Evolutionary conservation across 2,888 invertebrate species (phyloP).

Genomic region (Ditylenchus weischeri): DNA sequence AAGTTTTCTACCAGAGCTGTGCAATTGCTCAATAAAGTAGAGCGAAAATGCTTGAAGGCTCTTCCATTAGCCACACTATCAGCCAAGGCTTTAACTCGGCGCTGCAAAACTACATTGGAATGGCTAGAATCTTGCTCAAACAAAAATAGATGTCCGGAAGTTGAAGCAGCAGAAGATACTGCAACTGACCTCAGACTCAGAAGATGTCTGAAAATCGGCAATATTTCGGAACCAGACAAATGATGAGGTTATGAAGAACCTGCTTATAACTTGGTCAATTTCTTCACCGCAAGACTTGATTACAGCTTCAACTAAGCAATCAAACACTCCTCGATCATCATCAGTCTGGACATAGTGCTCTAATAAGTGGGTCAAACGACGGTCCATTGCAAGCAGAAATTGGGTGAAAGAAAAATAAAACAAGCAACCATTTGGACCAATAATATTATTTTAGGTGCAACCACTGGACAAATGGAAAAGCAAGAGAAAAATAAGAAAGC

Average conservation of each 20-base stretch:
- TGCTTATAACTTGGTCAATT: not conserved
- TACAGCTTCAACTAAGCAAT: constrained; percentile 8
- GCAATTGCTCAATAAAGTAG: not conserved
- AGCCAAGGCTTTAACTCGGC: not conserved
- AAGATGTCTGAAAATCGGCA: too few species aligned
- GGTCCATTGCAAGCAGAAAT: not conserved
- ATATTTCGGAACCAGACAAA: too few species aligned
- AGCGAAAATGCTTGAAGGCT: constrained; percentile 1
- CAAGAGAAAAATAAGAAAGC: too few species aligned
- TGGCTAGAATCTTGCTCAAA: too few species aligned
- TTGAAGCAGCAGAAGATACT: not conserved
- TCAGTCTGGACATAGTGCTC: constrained; percentile 17
- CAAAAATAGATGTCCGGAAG: not conserved
- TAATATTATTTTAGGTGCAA: too few species aligned
- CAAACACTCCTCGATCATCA: constrained; percentile 1
- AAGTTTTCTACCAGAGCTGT: not conserved
- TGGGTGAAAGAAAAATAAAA: not conserved
- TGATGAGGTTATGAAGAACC: not conserved
- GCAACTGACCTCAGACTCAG: too few species aligned
- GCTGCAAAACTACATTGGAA: too few species aligned
- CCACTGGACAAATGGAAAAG: too few species aligned
- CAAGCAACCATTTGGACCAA: too few species aligned
- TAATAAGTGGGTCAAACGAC: constrained; percentile 10
- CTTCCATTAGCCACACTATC: constrained; percentile 1
- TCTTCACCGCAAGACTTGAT: constrained; percentile 2